Base-by-base conservation (phyloP, 2,113 vertebrate species). In the Castor canadensis region DNA sequence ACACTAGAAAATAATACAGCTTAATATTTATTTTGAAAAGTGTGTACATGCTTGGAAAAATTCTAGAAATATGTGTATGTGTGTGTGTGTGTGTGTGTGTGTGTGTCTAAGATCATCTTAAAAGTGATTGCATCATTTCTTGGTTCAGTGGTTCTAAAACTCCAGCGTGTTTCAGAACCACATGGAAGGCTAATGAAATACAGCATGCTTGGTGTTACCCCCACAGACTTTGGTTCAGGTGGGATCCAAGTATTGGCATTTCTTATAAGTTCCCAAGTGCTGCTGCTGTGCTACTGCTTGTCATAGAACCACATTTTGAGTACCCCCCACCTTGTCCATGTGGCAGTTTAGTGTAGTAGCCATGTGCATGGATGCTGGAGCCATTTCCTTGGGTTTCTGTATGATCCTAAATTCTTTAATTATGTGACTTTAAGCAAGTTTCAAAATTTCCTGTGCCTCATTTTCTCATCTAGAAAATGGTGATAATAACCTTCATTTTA, bases 401-500 rank as follows among this genome's bases (percentile, higher is more conserved):
- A 16, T 71, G 60, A 77, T 49, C 10, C 45, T 72, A 24, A 69
- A 9, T 0, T 75, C 10, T 9, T 6, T 69, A 66, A 9, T 58
- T 52, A 26, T 26, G 6, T 84, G 16, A 43, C 6, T 69, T 91
- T 49, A 83, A 67, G 35, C 8, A 93, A 95, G 30, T 95, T 96
- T 94, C 47, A 56, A 91, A 56, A 86, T 67, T 82, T 3, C 52
- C 30, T 81, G 5, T 67, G 12, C 67, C 20, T 95, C 22, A 49
- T 73, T 87, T 95, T 87, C n/a, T 89, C 9, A 83, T 84, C 16
- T 90, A 73, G 66, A 84, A 86, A 88, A 75, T 58, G 60, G 24
- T 8, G 22, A 45, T 92, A 24, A 91, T 52, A 56, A 40, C 93
- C 19, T 72, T 26, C 66, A 73, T 60, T 72, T 11, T 52, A 49